Base-by-base conservation (phyloP, 2,888 invertebrate genomes). In the Stenotaenia linearis region DNA sequence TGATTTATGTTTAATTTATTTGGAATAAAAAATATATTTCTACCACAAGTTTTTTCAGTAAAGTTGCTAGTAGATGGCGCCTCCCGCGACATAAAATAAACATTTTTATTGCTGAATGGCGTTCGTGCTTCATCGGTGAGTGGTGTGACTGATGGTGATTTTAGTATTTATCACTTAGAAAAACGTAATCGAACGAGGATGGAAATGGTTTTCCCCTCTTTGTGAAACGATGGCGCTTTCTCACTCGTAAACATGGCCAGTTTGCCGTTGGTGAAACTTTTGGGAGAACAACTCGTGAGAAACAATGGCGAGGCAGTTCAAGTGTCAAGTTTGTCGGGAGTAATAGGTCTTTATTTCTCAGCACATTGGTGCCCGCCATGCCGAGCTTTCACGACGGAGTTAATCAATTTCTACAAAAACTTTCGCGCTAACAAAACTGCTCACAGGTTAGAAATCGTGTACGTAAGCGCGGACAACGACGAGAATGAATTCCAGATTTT, bases 301-400 rank as follows among this genome's bases (percentile, higher is more conserved):
- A 81, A 81, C 77, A 45, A 75, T 23, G 81, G 80, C 40, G 82
- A 82, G 25, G 84, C 83, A 32, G 84, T 84, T 82, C 56, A 56
- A 56, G 56, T 56, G 23, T 56, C 56, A 56, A 56, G 56, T 56
- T 56, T 56, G 56, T 23, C 56, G 12, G 80, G 82, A n/a, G 83
- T 86, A 5, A 84, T 87, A 5, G 88, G 86, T 5, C 83, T 88
- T 23, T 88, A 89, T 83, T 88, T 89, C 84, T 88, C 88, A 1
- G 88, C 88, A 30, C 87, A 87, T 82, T 89, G 88, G 88, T 89
- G 88, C 82, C 88, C 88, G 12, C 88, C 88, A 0, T 89, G 89
- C 82, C 83, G 87, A 40, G 83, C 82, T 15, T 89, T 89, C 83
- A 88, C 88, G 0, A 87, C 88, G 1, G 81, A 85, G 37, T 84